These are phyloP conservation scores for Rhabdornis inornatus DNA, from an alignment of 2,113 vertebrate species.

Conservation along the genomic window DNA sequence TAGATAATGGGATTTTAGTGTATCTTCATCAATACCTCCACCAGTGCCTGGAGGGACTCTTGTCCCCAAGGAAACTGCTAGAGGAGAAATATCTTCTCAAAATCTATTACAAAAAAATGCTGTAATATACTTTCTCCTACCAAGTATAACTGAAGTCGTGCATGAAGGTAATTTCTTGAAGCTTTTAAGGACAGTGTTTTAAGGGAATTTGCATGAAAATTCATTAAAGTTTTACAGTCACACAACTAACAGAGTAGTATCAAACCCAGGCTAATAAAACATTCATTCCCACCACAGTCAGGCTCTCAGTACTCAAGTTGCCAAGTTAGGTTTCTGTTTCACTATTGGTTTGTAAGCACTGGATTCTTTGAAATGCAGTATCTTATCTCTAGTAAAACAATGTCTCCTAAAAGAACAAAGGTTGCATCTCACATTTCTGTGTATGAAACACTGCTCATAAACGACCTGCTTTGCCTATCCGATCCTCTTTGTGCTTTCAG, in stretches of 20 bases:
- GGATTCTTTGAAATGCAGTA: constrained; percentile 27
- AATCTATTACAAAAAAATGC: background rate
- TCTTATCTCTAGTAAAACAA: constrained; percentile 30
- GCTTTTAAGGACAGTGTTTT: background rate
- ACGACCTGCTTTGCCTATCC: background rate
- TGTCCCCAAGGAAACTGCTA: background rate
- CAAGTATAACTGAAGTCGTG: background rate
- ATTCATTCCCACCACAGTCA: background rate
- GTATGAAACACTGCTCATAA: background rate
- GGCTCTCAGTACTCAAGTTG: background rate
- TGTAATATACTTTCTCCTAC: background rate
- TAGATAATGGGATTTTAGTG: background rate
- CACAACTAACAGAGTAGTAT: background rate
- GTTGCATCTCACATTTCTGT: background rate
- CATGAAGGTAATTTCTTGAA: background rate
- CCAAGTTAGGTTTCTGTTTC: background rate
- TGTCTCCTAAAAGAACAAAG: background rate
- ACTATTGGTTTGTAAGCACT: background rate
- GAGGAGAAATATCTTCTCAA: background rate
- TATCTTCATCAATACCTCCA: background rate
- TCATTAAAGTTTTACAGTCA: background rate
- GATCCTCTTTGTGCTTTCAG: background rate
- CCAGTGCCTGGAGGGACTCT: background rate
- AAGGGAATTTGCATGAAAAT: background rate
- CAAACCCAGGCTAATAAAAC: background rate